Conservation (phyloP, 2,797 vertebrate genomes). For the Microctenopoma lineatum region DNA sequence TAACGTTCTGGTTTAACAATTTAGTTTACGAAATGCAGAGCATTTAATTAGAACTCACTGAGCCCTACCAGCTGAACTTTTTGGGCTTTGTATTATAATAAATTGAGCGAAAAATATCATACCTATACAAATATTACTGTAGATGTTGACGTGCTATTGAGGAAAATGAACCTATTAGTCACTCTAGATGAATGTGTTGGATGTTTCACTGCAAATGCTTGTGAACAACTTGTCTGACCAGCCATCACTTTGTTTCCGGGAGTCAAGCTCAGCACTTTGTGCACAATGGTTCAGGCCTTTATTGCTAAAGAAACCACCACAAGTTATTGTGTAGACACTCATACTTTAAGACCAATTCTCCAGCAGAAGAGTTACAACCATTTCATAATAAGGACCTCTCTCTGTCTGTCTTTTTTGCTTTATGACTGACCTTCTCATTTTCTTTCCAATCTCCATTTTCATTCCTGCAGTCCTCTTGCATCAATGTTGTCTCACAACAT, state of each 20-base stretch:
- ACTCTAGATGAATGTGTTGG: background rate
- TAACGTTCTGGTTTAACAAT: slow-evolving; percentile 58
- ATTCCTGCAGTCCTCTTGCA: slow-evolving; percentile 49
- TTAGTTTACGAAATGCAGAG: slow-evolving; percentile 59
- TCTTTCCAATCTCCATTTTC: slow-evolving; percentile 18
- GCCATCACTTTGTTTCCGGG: slow-evolving; percentile 14
- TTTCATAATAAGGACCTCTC: slow-evolving; percentile 18
- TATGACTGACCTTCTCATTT: slow-evolving; percentile 21
- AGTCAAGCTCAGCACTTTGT: slow-evolving; percentile 4
- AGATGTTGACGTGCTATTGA: too few species aligned
- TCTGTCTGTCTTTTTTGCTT: slow-evolving; percentile 39
- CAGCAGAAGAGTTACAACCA: slow-evolving; percentile 31
- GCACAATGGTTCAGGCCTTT: background rate
- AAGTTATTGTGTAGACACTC: slow-evolving; percentile 37
- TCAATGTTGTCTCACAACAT: slow-evolving; percentile 8
- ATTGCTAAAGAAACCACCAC: slow-evolving; percentile 37
- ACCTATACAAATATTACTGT: background rate
- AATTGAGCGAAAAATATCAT: slow-evolving; percentile 31
- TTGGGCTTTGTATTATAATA: slow-evolving; percentile 22
- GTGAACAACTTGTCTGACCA: background rate
- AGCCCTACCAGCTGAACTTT: slow-evolving; percentile 40
- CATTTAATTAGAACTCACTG: slow-evolving; percentile 61
- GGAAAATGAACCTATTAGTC: too few species aligned
- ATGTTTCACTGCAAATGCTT: slow-evolving; percentile 17
- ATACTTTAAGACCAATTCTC: slow-evolving; percentile 18